phyloP scores from a whole-genome alignment of 2,797 vertebrate genomes.

The Clarias pachynema region DNA sequence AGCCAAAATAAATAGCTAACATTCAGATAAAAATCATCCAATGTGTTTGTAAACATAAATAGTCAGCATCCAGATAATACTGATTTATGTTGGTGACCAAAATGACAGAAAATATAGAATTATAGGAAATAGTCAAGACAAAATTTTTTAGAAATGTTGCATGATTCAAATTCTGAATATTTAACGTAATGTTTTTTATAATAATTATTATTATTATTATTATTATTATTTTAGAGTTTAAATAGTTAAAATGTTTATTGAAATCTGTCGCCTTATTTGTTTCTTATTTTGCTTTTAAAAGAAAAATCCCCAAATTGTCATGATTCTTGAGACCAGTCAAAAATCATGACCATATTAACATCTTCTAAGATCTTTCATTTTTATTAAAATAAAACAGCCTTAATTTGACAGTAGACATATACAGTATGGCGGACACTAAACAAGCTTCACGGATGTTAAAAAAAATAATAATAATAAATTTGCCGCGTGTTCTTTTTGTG shows the following conservation, averaged over 20 bases:
- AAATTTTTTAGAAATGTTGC: neutral
- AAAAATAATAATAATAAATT: neutral
- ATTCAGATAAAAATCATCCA: neutral
- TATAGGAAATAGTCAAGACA: neutral
- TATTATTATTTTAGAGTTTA: neutral
- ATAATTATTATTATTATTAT: no score
- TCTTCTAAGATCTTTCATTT: neutral
- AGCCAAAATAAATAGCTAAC: no score
- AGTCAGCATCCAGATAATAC: neutral
- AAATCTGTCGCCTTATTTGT: neutral
- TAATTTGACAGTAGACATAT: neutral
- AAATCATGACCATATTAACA: neutral
- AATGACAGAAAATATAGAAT: neutral
- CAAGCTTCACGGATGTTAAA: no score
- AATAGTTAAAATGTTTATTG: neutral
- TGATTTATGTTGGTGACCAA: no score
- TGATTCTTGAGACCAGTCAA: no score
- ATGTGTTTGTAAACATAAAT: neutral
- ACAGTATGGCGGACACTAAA: neutral
- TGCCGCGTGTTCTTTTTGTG: neutral
- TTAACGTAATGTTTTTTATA: no score
- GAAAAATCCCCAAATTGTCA: no score
- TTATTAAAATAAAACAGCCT: neutral
- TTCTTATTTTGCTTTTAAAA: neutral
- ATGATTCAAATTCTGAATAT: neutral